phyloP scores from a whole-genome alignment of 2,888 invertebrate species.

The Heliconius aoede region DNA sequence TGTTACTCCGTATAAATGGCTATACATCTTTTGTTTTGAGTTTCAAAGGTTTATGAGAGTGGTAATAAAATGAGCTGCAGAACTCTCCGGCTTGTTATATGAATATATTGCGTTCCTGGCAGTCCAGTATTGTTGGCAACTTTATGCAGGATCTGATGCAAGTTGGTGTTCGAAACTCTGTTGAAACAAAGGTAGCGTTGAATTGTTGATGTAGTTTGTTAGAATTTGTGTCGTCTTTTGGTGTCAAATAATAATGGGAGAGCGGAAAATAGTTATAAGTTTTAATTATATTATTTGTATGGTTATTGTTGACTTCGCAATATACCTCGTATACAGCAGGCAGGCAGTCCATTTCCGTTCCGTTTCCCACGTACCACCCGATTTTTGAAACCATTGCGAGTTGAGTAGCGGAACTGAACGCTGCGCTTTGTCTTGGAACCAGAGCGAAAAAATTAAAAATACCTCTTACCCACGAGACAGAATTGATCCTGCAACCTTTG shows the following conservation, averaged over 20 bases:
- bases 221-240: constrained; percentile 5
- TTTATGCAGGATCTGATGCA: constrained; percentile 13
- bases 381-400: no score
- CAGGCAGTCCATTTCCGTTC: no score
- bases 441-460: no score
- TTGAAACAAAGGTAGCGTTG: constrained; percentile 1
- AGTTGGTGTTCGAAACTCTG: neutral
- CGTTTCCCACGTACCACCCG: no score
- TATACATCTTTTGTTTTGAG: constrained; percentile 15
- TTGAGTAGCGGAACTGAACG: no score
- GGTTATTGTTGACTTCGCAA: neutral
- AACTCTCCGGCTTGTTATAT: neutral
- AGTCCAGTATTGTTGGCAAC: constrained; percentile 15
- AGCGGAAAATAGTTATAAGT: neutral
- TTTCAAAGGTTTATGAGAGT: constrained; percentile 19
- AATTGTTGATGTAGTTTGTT: constrained; percentile 6
- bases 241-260: neutral
- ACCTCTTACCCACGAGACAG: no score
- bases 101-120: neutral
- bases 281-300: neutral
- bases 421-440: no score
- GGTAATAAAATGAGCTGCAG: constrained; percentile 21
- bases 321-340: no score
- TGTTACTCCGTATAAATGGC: neutral
- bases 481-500: no score